Evolutionary conservation across 2,888 invertebrate genomes (phyloP), one percentile per base, ranked within the genome.

Genomic region (Cataglyphis albicans): DNA sequence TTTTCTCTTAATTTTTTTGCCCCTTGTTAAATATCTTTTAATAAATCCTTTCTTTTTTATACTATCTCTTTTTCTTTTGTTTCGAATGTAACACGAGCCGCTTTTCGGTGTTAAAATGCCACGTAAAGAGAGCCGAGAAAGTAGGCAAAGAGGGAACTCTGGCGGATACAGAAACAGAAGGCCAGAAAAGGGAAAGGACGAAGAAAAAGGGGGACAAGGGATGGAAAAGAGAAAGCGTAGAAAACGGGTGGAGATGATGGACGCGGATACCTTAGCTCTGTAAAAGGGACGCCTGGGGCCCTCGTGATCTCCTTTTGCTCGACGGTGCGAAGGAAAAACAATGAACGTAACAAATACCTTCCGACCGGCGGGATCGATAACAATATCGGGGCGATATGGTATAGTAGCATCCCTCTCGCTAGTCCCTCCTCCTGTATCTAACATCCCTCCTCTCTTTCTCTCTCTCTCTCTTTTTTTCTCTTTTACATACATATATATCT

Each of bases 261-360:
- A 81, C 83, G 75, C 82, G 80, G 86, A 85, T 89, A 88, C 89
- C 86, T 89, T 89, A 88, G 87, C 90, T 84, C 83, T 87, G 87
- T 82, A 88, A 88, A 89, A 87, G 87, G 88, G 86, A 88, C 76
- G 87, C 82, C 83, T 83, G 78, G 83, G 70, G 86, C 86, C 88
- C 82, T 88, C 85, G 86, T 89, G 90, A 90, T 90, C 86, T 90
- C 92, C 90, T 91, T 90, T 92, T 92, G 92, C 90, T 92, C 92
- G 92, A 38, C 91, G 92, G 92, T 92, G 92, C 92, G 92, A 90
- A 90, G 90, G 90, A 90, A 90, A 90, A 90, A 90, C 90, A 90
- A 87, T 90, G 86, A 85, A 90, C 86, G 90, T 90, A 90, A 90
- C 90, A 90, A 88, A 90, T 89, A 90, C 90, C 90, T 90, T 86